Evolutionary conservation across 2,113 vertebrate species (phyloP), one percentile per base, ranked within the genome.

Genomic region (Rhodinocichla rosea): DNA sequence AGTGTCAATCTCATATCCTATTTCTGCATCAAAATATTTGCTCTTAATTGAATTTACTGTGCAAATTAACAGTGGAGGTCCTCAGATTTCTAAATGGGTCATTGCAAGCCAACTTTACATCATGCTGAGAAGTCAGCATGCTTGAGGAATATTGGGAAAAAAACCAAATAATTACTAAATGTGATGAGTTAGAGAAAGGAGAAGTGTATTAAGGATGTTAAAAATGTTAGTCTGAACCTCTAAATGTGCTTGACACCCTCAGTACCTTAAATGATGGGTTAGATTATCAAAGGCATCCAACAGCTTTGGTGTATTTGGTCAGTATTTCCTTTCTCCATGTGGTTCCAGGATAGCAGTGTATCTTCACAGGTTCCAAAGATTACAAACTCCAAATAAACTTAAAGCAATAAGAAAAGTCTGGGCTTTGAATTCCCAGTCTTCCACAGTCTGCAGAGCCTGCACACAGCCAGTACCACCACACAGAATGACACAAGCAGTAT

Each of bases 1-100:
- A 57, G 32, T 79, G 62, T 20, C 53, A 88, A 80, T 10, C 20
- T 94, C 67, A 70, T 92, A 93, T 77, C 35, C 47, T 91, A 87
- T 91, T 95, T 92, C 77, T 89, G 28, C 53, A 57, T 69, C 35
- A 53, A 92, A 96, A 94, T 97, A 94, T 94, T 89, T 94, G 47
- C n/a, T 76, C 83, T 87, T 94, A 82, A 84, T 94, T 92, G 78
- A 86, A 82, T 89, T 89, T 82, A 23, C 62, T 89, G 65, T 1
- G 3, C 44, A 84, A 87, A 89, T 87, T 67, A 85, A 76, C 26
- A 70, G 26, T 45, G 32, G 64, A 91, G 15, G 47, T 84, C 40
- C 27, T 52, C 69, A 76, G 69, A 90, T 84, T 94, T 94, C 62
- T 73, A 84, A 84, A 0, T 87, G 22, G 60, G 15, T 81, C 76